phyloP scores from a whole-genome alignment of 2,888 invertebrate genomes.

The Prosapia bicincta region DNA sequence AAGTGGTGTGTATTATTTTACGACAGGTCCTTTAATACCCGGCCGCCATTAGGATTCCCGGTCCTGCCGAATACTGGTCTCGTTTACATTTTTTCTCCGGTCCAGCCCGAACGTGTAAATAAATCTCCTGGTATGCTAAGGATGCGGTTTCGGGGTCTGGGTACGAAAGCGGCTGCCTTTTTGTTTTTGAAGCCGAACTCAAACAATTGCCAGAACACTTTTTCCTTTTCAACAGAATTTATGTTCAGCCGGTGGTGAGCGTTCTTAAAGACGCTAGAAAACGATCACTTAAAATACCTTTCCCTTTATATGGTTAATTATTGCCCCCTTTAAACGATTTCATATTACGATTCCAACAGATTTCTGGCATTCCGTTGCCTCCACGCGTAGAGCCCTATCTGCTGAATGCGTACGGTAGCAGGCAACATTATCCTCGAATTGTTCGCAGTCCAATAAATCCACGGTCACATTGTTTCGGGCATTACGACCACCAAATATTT shows the following conservation, averaged over 20 bases:
- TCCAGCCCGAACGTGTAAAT: conserved; percentile 21
- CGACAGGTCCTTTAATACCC: neutral
- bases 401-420: neutral
- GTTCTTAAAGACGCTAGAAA: conserved; percentile 18
- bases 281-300: conserved; percentile 28
- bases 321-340: neutral
- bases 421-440: neutral
- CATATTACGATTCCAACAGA: neutral
- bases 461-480: neutral
- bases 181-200: conserved; percentile 10
- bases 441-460: neutral
- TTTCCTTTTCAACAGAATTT: conserved; percentile 27
- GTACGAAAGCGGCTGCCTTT: neutral
- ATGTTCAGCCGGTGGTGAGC: conserved; percentile 21
- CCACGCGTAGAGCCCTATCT: neutral
- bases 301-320: conserved; percentile 15
- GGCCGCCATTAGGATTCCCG: conserved; percentile 22
- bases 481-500: neutral
- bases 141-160: neutral
- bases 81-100: conserved; percentile 20
- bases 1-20: too few relatives aligned
- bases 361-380: neutral
- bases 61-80: conserved; percentile 26
- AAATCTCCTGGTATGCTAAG: conserved; percentile 21
- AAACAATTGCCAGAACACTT: conserved; percentile 27